Conservation (phyloP, 2,797 vertebrate genomes). For the Chanos chanos region DNA sequence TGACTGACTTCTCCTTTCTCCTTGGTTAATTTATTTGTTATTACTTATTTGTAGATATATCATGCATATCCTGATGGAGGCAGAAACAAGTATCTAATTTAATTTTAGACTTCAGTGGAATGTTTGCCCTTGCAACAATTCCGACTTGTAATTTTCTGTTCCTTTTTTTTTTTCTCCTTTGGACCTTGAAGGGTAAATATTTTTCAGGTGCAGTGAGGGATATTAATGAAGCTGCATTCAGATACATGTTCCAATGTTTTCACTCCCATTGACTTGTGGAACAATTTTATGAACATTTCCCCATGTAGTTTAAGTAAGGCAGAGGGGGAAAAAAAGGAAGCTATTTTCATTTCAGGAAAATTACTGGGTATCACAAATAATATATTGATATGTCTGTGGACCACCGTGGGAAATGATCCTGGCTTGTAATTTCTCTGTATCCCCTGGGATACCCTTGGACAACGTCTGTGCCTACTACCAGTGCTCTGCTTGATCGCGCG, state of each 20-base stretch:
- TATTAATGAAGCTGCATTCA: slow-evolving; percentile 25
- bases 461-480: not conserved
- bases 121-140: too few species aligned
- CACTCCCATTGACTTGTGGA: slow-evolving; percentile 50
- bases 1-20: not conserved
- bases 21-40: not conserved
- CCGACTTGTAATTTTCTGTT: too few species aligned
- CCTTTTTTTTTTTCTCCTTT: too few species aligned
- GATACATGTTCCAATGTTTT: slow-evolving; percentile 62
- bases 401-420: slow-evolving; percentile 41
- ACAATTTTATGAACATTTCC: slow-evolving; percentile 50
- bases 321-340: slow-evolving; percentile 28
- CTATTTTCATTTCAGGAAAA: slow-evolving; percentile 54
- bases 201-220: not conserved
- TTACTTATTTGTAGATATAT: too few species aligned
- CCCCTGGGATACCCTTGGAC: too few species aligned
- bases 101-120: too few species aligned
- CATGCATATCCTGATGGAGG: too few species aligned
- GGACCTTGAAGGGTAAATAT: not conserved
- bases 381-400: slow-evolving; percentile 46
- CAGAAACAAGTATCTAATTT: too few species aligned
- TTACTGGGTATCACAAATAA: slow-evolving; percentile 52
- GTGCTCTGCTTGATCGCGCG: too few species aligned
- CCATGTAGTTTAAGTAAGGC: slow-evolving; percentile 42
- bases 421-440: not conserved